These are phyloP conservation scores for Campoplex capitator DNA, from an alignment of 2,888 invertebrate species.

Conservation along the genomic window DNA sequence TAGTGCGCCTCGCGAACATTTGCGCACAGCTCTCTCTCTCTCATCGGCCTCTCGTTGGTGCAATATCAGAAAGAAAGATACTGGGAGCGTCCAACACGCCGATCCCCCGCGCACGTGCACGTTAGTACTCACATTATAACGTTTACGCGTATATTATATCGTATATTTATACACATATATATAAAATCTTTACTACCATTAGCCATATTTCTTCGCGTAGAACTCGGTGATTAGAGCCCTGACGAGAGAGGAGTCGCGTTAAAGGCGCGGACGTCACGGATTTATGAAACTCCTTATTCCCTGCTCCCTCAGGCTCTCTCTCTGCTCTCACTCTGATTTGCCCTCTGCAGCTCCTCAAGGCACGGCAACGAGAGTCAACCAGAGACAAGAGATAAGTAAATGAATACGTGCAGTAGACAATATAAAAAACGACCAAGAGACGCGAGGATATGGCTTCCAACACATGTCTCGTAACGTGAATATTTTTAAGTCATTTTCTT, in stretches of 20 bases:
- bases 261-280: slow-evolving; percentile 49
- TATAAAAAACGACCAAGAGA: slow-evolving; percentile 1
- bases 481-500: not conserved
- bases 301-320: slow-evolving; percentile 8
- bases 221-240: slow-evolving; percentile 52
- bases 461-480: not conserved
- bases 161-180: slow-evolving; percentile 10
- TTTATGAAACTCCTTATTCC: slow-evolving; percentile 48
- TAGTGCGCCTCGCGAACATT: not conserved
- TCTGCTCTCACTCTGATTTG: not conserved
- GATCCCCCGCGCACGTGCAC: slow-evolving; percentile 45
- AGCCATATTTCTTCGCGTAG: slow-evolving; percentile 32
- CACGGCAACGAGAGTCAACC: not conserved
- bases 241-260: slow-evolving; percentile 51
- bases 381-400: slow-evolving; percentile 26
- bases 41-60: slow-evolving; percentile 46
- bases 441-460: slow-evolving; percentile 1
- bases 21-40: slow-evolving; percentile 23
- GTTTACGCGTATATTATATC: slow-evolving; percentile 23
- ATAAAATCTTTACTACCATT: slow-evolving; percentile 39
- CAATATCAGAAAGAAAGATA: slow-evolving; percentile 44
- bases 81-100: slow-evolving; percentile 64
- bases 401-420: not conserved
- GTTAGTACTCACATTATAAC: slow-evolving; percentile 27
- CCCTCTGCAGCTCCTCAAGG: not conserved